Percentiles rank a stretch among this genome's conserved stretches.
Conservation (phyloP, 2,888 invertebrate species). For the Chymomyza amoena region DNA sequence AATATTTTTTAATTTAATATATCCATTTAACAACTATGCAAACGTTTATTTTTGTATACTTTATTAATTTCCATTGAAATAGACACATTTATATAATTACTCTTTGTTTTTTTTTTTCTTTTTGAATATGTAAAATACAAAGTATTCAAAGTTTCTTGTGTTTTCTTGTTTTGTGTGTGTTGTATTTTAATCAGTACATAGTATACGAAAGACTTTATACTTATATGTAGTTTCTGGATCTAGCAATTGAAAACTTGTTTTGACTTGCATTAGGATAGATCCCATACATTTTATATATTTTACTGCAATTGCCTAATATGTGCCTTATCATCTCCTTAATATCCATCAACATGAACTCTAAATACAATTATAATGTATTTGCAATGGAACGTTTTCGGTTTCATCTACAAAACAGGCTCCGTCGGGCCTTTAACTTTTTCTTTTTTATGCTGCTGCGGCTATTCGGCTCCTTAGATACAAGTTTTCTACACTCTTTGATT, state of each 20-base stretch:
- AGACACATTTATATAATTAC: constrained; percentile 71
- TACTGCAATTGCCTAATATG: constrained; percentile 4
- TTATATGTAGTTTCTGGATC: constrained; percentile 60
- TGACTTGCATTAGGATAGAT: constrained; percentile 1
- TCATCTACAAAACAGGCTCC: constrained; percentile 34
- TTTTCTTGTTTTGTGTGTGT: constrained; percentile 24
- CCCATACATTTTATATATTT: background rate
- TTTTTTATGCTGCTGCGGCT: constrained; percentile 45
- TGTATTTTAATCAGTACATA: constrained; percentile 65
- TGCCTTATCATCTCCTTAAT: background rate
- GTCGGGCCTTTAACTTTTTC: constrained; percentile 5
- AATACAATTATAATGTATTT: constrained; percentile 32
- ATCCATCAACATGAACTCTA: constrained; percentile 20
- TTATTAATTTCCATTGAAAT: constrained; percentile 71
- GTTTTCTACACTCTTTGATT: constrained; percentile 15
- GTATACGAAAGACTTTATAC: constrained; percentile 68
- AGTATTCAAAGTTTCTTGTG: constrained; percentile 59
- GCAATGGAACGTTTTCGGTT: constrained; percentile 58
- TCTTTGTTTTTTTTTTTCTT: constrained; percentile 28
- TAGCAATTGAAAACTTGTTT: constrained; percentile 17
- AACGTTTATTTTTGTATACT: constrained; percentile 46
- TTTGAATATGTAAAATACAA: constrained; percentile 61
- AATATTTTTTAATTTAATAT: too few relatives aligned
- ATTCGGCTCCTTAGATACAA: constrained; percentile 34
- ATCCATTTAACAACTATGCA: background rate